Conservation (phyloP, 2,797 vertebrate genomes). For the Xenopus petersii region DNA sequence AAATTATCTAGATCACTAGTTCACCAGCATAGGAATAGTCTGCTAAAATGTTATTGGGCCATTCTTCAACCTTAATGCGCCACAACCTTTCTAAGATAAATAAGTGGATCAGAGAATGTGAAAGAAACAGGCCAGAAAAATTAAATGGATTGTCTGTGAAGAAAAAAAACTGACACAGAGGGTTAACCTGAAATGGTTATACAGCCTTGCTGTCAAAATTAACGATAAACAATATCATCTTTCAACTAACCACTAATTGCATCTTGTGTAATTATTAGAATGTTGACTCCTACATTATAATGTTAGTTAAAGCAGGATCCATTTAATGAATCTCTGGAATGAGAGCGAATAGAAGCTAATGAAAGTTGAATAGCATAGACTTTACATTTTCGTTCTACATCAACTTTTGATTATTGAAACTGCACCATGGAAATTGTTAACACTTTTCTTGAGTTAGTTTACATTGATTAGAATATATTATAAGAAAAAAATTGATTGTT, state of each 20-base stretch:
- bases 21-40: slow-evolving; percentile 37
- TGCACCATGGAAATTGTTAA: too few relatives aligned
- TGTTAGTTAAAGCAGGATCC: slow-evolving; percentile 5
- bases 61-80: slow-evolving; percentile 1
- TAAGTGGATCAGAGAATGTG: slow-evolving; percentile 18
- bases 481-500: too few relatives aligned
- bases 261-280: slow-evolving; percentile 14
- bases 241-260: slow-evolving; percentile 13
- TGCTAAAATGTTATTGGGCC: slow-evolving; percentile 47
- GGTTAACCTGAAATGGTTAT: background rate
- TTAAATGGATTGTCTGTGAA: slow-evolving; percentile 2
- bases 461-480: too few relatives aligned
- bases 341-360: background rate
- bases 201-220: slow-evolving; percentile 12
- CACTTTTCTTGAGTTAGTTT: too few relatives aligned
- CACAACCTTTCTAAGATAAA: slow-evolving; percentile 30
- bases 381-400: too few relatives aligned
- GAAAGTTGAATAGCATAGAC: too few relatives aligned
- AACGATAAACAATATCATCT: slow-evolving; percentile 31
- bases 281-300: slow-evolving; percentile 7
- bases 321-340: slow-evolving; percentile 8
- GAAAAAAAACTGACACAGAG: background rate
- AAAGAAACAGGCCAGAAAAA: slow-evolving; percentile 7
- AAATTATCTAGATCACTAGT: slow-evolving; percentile 45
- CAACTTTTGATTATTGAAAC: too few relatives aligned